phyloP scores from a whole-genome alignment of 2,113 vertebrate genomes.

The Gadus macrocephalus region DNA sequence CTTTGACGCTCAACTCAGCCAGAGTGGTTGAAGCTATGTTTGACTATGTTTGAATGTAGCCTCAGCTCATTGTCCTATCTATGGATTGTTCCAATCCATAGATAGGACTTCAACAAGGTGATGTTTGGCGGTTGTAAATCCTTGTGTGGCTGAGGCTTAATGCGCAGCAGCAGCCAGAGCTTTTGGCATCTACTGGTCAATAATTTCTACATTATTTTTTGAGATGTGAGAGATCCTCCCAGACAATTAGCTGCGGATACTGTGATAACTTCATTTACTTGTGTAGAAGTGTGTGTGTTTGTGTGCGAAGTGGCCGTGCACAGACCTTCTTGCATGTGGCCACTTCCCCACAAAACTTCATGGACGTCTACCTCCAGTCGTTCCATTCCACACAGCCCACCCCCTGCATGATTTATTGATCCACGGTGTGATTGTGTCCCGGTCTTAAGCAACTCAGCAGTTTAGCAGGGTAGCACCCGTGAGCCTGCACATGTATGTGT shows the following conservation, averaged over 20 bases:
- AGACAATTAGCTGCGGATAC: slow-evolving; percentile 18
- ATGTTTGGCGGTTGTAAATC: too few relatives aligned
- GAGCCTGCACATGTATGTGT: slow-evolving; percentile 30
- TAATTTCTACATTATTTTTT: slow-evolving; percentile 21
- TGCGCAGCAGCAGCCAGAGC: neutral
- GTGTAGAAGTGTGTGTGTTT: slow-evolving; percentile 12
- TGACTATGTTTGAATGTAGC: neutral
- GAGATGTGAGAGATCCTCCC: slow-evolving; percentile 19
- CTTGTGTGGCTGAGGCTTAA: too few relatives aligned
- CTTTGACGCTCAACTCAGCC: too few relatives aligned
- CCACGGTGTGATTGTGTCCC: slow-evolving; percentile 44
- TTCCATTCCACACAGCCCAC: slow-evolving; percentile 1
- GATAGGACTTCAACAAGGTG: neutral
- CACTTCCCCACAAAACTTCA: slow-evolving; percentile 9
- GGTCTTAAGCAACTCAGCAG: slow-evolving; percentile 60
- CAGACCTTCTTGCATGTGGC: slow-evolving; percentile 15
- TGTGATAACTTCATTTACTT: neutral
- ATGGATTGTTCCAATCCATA: neutral
- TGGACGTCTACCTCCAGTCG: neutral
- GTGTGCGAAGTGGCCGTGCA: neutral
- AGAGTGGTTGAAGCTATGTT: neutral
- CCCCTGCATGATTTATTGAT: slow-evolving; percentile 50
- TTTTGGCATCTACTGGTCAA: slow-evolving; percentile 9
- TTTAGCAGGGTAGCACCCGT: slow-evolving; percentile 35
- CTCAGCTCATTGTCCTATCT: neutral